Conservation (phyloP, 2,113 vertebrate genomes). For the Aramus guarauna region DNA sequence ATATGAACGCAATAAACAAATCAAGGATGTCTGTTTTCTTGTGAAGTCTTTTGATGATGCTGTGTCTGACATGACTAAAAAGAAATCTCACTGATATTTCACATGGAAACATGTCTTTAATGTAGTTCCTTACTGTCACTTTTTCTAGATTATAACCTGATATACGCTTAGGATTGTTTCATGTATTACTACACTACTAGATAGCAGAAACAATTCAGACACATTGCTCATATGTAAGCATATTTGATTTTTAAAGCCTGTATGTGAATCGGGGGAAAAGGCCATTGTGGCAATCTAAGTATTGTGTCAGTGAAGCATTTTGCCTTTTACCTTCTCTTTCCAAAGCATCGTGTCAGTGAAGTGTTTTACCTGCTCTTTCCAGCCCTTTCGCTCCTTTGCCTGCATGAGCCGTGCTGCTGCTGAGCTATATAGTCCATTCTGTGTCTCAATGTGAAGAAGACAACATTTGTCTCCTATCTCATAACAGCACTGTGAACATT, state of each 20-base stretch:
- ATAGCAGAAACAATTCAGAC: not conserved
- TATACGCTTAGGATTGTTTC: not conserved
- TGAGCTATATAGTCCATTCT: not conserved
- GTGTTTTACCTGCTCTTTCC: not conserved
- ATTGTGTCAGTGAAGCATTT: not conserved
- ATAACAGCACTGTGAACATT: not conserved
- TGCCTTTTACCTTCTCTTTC: not conserved
- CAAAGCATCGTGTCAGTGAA: not conserved
- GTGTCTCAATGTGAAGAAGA: not conserved
- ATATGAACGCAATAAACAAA: not conserved
- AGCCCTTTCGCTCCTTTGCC: not conserved
- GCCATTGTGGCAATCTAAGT: too few species aligned
- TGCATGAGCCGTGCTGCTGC: not conserved
- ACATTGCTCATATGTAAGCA: not conserved
- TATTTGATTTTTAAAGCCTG: not conserved
- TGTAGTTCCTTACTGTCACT: not conserved
- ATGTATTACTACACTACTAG: not conserved
- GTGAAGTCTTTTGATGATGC: not conserved
- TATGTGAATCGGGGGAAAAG: not conserved
- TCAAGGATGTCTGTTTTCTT: not conserved
- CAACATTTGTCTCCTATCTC: not conserved
- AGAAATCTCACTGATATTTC: not conserved
- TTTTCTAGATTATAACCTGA: not conserved
- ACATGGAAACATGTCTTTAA: not conserved
- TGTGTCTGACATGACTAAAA: not conserved